Conservation (phyloP, 2,113 vertebrate genomes). For the Rana temporaria region DNA sequence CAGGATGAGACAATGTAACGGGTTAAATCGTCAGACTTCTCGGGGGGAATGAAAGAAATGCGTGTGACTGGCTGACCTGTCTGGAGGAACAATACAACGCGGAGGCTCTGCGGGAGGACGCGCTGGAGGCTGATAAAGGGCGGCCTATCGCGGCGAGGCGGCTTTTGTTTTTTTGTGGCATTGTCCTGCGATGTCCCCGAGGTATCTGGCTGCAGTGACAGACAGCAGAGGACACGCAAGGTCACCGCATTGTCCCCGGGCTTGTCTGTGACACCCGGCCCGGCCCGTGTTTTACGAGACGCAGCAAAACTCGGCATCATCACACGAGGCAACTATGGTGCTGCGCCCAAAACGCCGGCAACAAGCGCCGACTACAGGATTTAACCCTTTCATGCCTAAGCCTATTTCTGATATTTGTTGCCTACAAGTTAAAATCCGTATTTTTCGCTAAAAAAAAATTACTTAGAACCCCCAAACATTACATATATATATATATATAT, state of each 20-base stretch:
- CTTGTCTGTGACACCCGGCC: background rate
- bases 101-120: background rate
- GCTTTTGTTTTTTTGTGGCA: background rate
- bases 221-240: slow-evolving; percentile 30
- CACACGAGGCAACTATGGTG: background rate
- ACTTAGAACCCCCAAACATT: no score
- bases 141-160: background rate
- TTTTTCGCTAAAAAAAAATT: no score
- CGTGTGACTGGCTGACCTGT: no score
- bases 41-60: no score
- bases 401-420: no score
- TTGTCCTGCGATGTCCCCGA: slow-evolving; percentile 5
- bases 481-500: no score
- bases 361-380: no score
- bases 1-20: no score
- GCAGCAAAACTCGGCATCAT: background rate
- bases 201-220: slow-evolving; percentile 19
- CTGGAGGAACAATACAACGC: background rate
- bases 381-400: no score
- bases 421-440: no score
- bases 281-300: background rate
- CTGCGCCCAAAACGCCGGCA: no score
- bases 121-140: background rate
- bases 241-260: background rate
- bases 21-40: no score